Percentiles rank a stretch among this genome's conserved stretches.
These are phyloP conservation scores for Dermolepida albohirtum DNA, from an alignment of 2,888 invertebrate genomes.

Conservation along the genomic window DNA sequence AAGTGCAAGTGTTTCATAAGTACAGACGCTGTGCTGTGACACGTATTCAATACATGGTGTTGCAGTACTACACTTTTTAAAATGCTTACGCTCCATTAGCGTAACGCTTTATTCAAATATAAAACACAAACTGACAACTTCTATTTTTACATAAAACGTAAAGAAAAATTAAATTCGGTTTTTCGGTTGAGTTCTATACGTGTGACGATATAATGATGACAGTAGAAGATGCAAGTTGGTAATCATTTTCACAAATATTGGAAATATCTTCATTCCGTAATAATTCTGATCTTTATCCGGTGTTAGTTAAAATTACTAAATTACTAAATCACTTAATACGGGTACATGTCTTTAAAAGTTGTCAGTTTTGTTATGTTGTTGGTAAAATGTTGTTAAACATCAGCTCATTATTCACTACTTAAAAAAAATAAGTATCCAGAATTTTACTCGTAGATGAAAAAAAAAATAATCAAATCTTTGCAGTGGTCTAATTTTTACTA, in stretches of 20 bases:
- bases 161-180: constrained; percentile 1
- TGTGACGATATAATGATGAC: constrained; percentile 18
- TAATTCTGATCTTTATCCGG: not conserved
- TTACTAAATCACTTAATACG: not conserved
- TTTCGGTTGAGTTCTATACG: constrained; percentile 7
- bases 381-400: not conserved
- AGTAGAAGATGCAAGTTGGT: not conserved
- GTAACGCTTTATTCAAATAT: constrained; percentile 30
- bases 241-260: too few relatives aligned
- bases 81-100: constrained; percentile 44
- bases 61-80: constrained; percentile 43
- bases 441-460: too few relatives aligned
- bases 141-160: constrained; percentile 15
- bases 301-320: not conserved
- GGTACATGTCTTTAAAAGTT: constrained; percentile 14
- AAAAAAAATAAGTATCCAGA: too few relatives aligned
- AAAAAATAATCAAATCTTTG: too few relatives aligned
- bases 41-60: constrained; percentile 36
- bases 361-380: constrained; percentile 29
- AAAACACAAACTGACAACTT: constrained; percentile 29
- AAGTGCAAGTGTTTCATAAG: constrained; percentile 36
- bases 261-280: too few relatives aligned
- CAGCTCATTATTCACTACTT: too few relatives aligned
- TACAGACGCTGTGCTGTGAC: constrained; percentile 31
- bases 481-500: too few relatives aligned